Evolutionary conservation across 1,140 invertebrate species (phyloP).

Genomic region (Ceratosolen solmsi): DNA sequence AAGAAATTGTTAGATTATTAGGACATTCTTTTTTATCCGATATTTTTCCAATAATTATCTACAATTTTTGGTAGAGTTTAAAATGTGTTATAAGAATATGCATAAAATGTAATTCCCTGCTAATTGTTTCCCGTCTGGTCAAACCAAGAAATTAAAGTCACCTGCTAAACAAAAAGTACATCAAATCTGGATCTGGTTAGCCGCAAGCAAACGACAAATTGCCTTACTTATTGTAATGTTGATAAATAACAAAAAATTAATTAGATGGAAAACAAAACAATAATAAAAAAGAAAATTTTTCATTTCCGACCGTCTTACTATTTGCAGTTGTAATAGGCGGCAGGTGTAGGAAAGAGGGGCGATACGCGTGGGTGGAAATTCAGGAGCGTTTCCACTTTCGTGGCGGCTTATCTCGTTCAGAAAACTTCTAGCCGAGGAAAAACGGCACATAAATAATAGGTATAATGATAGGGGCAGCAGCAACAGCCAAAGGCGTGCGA

Average conservation of each 20-base stretch:
- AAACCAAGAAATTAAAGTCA: neutral
- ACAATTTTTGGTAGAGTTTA: neutral
- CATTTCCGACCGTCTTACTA: neutral
- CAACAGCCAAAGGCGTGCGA: conserved; percentile 14
- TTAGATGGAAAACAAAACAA: neutral
- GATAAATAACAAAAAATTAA: neutral
- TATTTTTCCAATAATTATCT: no score
- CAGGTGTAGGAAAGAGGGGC: neutral
- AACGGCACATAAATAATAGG: conserved; percentile 38
- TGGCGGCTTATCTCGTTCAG: conserved; percentile 21
- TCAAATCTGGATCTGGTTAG: conserved; percentile 23
- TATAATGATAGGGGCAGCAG: neutral
- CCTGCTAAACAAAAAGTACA: neutral
- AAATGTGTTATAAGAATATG: neutral
- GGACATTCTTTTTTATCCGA: neutral
- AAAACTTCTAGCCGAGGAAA: neutral
- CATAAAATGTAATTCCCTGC: neutral
- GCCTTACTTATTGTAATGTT: no score
- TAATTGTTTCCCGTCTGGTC: neutral
- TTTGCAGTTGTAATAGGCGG: neutral
- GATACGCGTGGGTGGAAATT: conserved; percentile 47
- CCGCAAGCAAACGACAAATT: neutral
- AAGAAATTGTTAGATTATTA: neutral
- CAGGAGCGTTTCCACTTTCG: conserved; percentile 29
- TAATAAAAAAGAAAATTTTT: neutral